Conservation (phyloP, 2,113 vertebrate species). For the Petroica traversi region DNA sequence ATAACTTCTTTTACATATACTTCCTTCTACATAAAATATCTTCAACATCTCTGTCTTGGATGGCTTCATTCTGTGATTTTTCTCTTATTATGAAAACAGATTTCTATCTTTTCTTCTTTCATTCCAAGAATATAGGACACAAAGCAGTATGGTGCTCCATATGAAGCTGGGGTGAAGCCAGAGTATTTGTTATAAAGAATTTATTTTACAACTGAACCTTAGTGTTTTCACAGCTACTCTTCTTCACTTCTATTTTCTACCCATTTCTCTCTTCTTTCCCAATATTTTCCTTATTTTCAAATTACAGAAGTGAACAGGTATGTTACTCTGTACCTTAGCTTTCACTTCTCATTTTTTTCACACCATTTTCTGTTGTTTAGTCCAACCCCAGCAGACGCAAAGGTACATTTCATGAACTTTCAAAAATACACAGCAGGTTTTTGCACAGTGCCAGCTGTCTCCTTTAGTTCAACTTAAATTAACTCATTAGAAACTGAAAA, state of each 20-base stretch:
- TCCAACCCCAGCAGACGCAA: background rate
- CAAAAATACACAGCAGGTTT: background rate
- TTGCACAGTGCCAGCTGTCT: background rate
- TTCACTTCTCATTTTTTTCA: background rate
- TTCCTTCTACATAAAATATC: background rate
- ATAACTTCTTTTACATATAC: background rate
- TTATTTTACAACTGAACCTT: background rate
- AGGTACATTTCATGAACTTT: background rate
- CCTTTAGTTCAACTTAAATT: background rate
- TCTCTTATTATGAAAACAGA: background rate
- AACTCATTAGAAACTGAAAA: background rate
- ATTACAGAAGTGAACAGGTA: background rate
- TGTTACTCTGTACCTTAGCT: background rate
- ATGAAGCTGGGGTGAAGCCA: background rate
- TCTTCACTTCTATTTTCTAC: background rate
- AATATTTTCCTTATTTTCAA: background rate
- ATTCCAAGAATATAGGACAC: background rate
- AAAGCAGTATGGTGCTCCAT: background rate
- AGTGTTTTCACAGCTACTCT: background rate
- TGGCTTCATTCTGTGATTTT: background rate
- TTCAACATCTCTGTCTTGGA: background rate
- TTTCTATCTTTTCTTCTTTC: background rate
- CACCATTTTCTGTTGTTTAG: background rate
- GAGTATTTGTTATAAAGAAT: background rate
- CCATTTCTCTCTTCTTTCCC: background rate